These are phyloP conservation scores for Congeria kusceri DNA, from an alignment of 2,888 invertebrate genomes.

Conservation along the genomic window DNA sequence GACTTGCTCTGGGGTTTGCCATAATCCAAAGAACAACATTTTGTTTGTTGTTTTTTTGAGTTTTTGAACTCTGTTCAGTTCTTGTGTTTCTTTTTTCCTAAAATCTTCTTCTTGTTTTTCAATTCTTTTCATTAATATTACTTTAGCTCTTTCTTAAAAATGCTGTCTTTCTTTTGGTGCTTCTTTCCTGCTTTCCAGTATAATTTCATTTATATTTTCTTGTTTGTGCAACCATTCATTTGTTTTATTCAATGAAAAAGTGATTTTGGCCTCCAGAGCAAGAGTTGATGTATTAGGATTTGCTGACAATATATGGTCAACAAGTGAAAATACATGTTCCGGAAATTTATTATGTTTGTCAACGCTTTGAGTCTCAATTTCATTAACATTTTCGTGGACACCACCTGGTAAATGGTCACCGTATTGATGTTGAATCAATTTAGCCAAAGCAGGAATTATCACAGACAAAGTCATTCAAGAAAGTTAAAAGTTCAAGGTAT, in stretches of 20 bases:
- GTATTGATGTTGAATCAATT: constrained; percentile 16
- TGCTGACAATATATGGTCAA: constrained; percentile 16
- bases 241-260: constrained; percentile 26
- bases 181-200: constrained; percentile 8
- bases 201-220: no score
- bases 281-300: constrained; percentile 27
- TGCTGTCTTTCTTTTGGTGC: constrained; percentile 5
- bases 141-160: constrained; percentile 19
- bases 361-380: constrained; percentile 9
- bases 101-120: constrained; percentile 22
- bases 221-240: constrained; percentile 14
- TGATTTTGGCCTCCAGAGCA: constrained; percentile 15
- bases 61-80: constrained; percentile 12
- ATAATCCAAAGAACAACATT: constrained; percentile 13
- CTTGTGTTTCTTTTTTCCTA: constrained; percentile 10
- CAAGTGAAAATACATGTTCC: constrained; percentile 23
- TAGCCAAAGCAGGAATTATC: constrained; percentile 19
- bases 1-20: constrained; percentile 1
- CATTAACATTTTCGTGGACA: not conserved
- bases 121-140: constrained; percentile 2
- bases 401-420: constrained; percentile 16
- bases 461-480: constrained; percentile 4
- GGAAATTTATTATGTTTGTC: constrained; percentile 37
- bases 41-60: constrained; percentile 19
- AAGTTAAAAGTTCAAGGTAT: not conserved